Percentiles rank a stretch among this genome's conserved stretches.
These are phyloP conservation scores for Callospermophilus lateralis DNA, from an alignment of 2,113 vertebrate species.

Conservation along the genomic window DNA sequence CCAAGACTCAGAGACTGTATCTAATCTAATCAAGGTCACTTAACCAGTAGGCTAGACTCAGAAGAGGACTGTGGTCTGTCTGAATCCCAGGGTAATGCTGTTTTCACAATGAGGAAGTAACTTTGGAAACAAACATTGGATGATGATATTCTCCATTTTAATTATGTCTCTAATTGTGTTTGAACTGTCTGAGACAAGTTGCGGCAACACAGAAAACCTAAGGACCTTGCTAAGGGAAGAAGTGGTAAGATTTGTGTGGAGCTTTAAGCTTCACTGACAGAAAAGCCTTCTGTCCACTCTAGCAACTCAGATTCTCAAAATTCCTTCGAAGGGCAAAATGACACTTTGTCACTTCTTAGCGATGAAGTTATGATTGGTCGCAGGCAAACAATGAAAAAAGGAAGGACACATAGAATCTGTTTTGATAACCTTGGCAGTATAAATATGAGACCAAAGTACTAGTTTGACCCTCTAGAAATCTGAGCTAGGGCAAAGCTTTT, in stretches of 20 bases:
- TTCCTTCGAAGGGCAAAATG: not conserved
- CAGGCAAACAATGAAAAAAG: not conserved
- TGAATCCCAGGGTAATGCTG: not conserved
- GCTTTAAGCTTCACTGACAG: not conserved
- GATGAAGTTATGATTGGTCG: not conserved
- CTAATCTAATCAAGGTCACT: not conserved
- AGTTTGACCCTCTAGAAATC: slow-evolving; percentile 25
- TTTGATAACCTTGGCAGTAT: not conserved
- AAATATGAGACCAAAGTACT: not conserved
- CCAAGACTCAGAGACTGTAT: not conserved
- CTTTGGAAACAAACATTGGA: not conserved
- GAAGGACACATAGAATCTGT: not conserved
- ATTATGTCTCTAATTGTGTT: not conserved
- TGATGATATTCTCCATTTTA: not conserved
- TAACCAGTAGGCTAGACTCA: not conserved
- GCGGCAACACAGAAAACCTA: not conserved
- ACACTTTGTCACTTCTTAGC: not conserved
- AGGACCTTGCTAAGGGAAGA: not conserved
- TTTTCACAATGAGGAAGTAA: not conserved
- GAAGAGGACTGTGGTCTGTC: not conserved
- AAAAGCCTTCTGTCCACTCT: not conserved
- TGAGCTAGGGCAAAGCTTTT: not conserved
- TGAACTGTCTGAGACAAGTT: not conserved
- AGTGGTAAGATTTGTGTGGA: not conserved
- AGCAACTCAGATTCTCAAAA: not conserved